Evolutionary conservation across 2,888 invertebrate species (phyloP).

Genomic region (Odontothrips loti): DNA sequence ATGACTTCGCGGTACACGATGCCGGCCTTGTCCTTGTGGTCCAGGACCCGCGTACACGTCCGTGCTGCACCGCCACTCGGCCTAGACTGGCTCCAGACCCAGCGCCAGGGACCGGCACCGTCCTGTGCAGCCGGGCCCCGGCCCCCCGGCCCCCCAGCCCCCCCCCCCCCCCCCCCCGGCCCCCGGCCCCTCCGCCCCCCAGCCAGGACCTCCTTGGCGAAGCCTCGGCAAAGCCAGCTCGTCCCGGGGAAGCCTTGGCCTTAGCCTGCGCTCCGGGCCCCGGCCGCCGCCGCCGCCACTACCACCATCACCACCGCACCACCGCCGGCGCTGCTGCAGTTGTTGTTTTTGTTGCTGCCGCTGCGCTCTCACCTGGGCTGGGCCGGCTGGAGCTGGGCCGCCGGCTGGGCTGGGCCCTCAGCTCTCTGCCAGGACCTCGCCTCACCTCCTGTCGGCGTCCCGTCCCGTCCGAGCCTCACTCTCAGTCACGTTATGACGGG

Average conservation of each 20-base stretch:
- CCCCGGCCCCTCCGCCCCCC: not conserved
- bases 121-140: not conserved
- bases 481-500: constrained; percentile 15
- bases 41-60: not conserved
- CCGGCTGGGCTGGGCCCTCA: not conserved
- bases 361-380: not conserved
- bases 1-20: not conserved
- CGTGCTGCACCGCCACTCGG: not conserved
- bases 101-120: not conserved
- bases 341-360: not conserved
- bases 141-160: not conserved
- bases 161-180: not conserved
- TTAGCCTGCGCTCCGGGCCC: not conserved
- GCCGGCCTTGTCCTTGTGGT: not conserved
- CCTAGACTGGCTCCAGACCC: not conserved
- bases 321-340: not conserved
- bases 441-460: not conserved
- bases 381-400: not conserved
- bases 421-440: not conserved
- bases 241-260: too few relatives aligned
- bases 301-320: too few relatives aligned
- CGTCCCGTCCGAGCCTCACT: not conserved
- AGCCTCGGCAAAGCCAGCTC: too few relatives aligned
- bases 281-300: not conserved
- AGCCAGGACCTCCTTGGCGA: not conserved